Evolutionary conservation across 2,888 invertebrate species (phyloP).

Genomic region (Unio pictorum): DNA sequence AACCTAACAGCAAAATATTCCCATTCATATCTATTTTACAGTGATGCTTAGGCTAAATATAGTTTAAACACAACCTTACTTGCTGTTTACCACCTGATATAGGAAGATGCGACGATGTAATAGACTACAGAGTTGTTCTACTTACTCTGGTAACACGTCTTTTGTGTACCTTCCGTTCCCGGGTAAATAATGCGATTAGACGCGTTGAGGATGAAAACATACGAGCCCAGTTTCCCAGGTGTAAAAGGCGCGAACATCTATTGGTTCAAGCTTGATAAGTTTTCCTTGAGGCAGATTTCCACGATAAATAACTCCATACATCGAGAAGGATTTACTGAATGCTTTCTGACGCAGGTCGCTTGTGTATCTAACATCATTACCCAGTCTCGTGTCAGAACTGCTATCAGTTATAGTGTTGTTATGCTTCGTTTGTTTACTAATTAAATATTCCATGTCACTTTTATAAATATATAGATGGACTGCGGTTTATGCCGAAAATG

Average conservation of each 20-base stretch:
- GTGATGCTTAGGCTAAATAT: too few relatives aligned
- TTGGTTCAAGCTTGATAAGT: slow-evolving; percentile 63
- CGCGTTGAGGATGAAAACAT: too few relatives aligned
- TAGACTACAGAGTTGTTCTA: slow-evolving; percentile 61
- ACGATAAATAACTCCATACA: slow-evolving; percentile 72
- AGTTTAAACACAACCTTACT: slow-evolving; percentile 16
- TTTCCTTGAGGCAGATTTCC: slow-evolving; percentile 70
- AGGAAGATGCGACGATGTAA: slow-evolving; percentile 50
- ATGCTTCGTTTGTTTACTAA: slow-evolving; percentile 70
- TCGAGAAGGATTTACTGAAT: slow-evolving; percentile 69
- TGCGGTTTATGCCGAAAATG: slow-evolving; percentile 73
- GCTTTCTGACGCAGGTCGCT: slow-evolving; percentile 70
- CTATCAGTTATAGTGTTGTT: slow-evolving; percentile 73
- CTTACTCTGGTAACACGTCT: slow-evolving; percentile 56
- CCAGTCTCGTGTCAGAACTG: slow-evolving; percentile 70
- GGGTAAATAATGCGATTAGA: too few relatives aligned
- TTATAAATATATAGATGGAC: slow-evolving; percentile 65
- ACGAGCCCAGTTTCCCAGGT: slow-evolving; percentile 33
- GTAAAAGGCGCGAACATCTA: slow-evolving; percentile 46
- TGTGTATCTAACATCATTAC: slow-evolving; percentile 69
- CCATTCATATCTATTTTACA: too few relatives aligned
- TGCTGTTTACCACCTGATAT: slow-evolving; percentile 61
- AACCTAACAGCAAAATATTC: too few relatives aligned
- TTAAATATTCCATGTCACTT: slow-evolving; percentile 54
- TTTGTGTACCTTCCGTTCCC: slow-evolving; percentile 47